These are phyloP conservation scores for Rhagonycha fulva DNA, from an alignment of 2,888 invertebrate genomes.

Conservation along the genomic window DNA sequence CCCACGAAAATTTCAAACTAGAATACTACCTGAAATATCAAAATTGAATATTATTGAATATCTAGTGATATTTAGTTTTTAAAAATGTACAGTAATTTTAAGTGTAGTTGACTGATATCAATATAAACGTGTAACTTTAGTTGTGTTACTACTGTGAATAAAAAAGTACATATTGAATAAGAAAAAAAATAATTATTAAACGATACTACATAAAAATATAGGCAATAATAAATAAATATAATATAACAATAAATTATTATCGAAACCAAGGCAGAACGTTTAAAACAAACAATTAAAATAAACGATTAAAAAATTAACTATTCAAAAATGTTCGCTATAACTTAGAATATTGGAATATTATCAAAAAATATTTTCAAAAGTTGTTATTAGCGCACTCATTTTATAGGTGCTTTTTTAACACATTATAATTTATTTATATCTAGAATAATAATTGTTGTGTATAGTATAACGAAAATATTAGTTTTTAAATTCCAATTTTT, in stretches of 20 bases:
- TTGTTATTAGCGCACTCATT: neutral
- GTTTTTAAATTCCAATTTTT: neutral
- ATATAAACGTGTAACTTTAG: conserved; percentile 44
- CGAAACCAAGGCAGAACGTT: neutral
- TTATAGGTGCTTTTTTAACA: neutral
- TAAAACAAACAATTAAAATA: neutral
- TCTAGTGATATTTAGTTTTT: conserved; percentile 44
- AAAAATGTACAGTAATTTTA: conserved; percentile 50
- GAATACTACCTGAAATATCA: conserved; percentile 16
- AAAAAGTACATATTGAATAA: conserved; percentile 13
- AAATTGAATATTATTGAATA: conserved; percentile 24
- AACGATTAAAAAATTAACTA: neutral
- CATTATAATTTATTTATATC: neutral
- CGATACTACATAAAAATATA: neutral
- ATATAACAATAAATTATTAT: neutral
- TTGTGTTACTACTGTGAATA: conserved; percentile 41
- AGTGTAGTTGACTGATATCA: conserved; percentile 50
- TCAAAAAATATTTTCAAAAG: neutral
- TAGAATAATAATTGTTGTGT: neutral
- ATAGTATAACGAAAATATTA: neutral
- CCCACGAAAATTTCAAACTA: neutral
- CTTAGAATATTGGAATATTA: neutral
- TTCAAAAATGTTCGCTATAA: neutral
- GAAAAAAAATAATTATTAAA: neutral
- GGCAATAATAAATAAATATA: neutral